Conservation (phyloP, 1,140 invertebrate species). For the Zophobas morio region DNA sequence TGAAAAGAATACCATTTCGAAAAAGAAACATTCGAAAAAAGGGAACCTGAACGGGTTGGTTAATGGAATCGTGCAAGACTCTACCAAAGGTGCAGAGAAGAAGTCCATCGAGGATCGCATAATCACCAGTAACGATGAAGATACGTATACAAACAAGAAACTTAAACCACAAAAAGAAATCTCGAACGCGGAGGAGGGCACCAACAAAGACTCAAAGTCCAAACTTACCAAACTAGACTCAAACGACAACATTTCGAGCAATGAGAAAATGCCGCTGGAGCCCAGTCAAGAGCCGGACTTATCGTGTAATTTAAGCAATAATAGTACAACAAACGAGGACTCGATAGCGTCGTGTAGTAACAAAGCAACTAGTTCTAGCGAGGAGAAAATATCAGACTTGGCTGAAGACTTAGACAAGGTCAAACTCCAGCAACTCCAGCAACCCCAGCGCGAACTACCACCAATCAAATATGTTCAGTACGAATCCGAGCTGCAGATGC, state of each 20-base stretch:
- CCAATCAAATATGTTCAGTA: constrained; percentile 82
- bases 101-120: constrained; percentile 21
- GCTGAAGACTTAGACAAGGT: constrained; percentile 48
- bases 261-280: constrained; percentile 21
- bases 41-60: constrained; percentile 59
- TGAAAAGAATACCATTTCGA: constrained; percentile 31
- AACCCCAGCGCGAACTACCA: constrained; percentile 48
- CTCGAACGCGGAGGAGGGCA: constrained; percentile 48
- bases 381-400: constrained; percentile 36
- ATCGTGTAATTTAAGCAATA: constrained; percentile 32
- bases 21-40: constrained; percentile 49
- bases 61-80: constrained; percentile 56
- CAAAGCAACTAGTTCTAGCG: constrained; percentile 23
- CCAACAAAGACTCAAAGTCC: constrained; percentile 52
- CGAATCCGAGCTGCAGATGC: constrained; percentile 92
- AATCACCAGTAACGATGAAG: constrained; percentile 25
- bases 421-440: constrained; percentile 24
- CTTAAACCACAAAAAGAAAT: constrained; percentile 38
- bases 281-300: constrained; percentile 22
- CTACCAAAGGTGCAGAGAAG: constrained; percentile 17
- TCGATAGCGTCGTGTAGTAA: constrained; percentile 42
- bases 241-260: constrained; percentile 53
- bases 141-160: constrained; percentile 42
- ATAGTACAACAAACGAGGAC: constrained; percentile 33
- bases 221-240: constrained; percentile 54